Base-by-base conservation (phyloP, 64 coral and sea anemone species). In the Porites lutea region DNA sequence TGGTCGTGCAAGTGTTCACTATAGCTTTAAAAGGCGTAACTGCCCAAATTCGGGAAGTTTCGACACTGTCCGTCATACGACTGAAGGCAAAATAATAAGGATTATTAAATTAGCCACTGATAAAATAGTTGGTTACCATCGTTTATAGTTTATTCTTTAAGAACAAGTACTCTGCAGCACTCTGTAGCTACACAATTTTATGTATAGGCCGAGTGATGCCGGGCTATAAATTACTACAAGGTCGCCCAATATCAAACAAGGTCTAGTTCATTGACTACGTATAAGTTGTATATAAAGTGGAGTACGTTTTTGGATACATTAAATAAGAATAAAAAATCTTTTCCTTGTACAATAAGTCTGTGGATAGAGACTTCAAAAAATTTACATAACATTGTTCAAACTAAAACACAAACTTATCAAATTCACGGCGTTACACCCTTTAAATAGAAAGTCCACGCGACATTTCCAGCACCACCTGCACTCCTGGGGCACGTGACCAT, bases 401-500 rank as follows among this genome's bases (percentile, higher is more conserved):
- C 78, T 43, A 14, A 15, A 62, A 11, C 37, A n/a, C 51, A 79
- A 54, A 20, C 9, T 60, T 23, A 12, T 67, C 44, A 21, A 67
- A 65, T 66, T 88, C 8, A 97, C 7, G 95, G 93, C 45, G 93
- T 98, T 20, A 92, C 66, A 18, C 97, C 97, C 71, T 96, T 99
- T 6, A 99, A 79, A 50, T 99, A 99, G 62, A 89, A 99, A 3
- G 91, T 95, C 97, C 97, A 99, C 2, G 91, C 78, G 3, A 96
- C 78, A 74, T 96, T 99, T 8, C 94, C 94, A 6, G 91, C 83
- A 51, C 91, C 94, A 18, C 94, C 91, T 14, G 97, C 91, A 23
- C 97, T 99, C 27, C 91, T 86, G 16, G 97, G 88, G 45, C 94
- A 99, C 57, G 94, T 92, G 75, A 99, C 83, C 90, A 99, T 88